Evolutionary conservation across 2,888 invertebrate species (phyloP), one percentile per base, ranked within the genome.

Genomic region (Drosophila paranaensis): DNA sequence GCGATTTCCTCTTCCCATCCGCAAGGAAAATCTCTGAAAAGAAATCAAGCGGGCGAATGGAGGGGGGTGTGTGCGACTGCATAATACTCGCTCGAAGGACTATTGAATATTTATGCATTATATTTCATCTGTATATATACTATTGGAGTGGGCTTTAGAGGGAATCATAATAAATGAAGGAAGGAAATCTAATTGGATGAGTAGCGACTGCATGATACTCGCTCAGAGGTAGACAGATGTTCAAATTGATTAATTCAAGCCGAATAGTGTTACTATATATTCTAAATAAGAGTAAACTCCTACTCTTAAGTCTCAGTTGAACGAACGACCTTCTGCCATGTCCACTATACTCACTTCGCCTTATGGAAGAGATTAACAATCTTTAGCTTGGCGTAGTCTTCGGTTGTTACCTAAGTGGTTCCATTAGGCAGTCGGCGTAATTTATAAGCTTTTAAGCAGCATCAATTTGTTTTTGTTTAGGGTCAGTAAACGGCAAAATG

Each of bases 401-500:
- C 20, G 39, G 6, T 40, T 14, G 13, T 20, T 43, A 43, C 16
- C 46, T 63, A 46, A 25, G 35, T 45, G 66, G 25, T 40, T 64
- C 54, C 71, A 54, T 71, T 57, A 46, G 66, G 30, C 37, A 35
- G 37, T 65, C 9, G 25, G 30, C 45, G 45, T 20, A 51, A 56
- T 60, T 77, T 55, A 60, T 54, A 70, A 55, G 64, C 76, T 75
- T 65, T 76, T 54, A 69, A 46, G n/a, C 53, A 27, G 33, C 42
- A 46, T 63, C 35, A 60, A 60, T 62, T 71, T 54, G 57, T 35
- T 42, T 39, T 25, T n/a, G 42, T 46, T 42, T 53, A 13, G 42
- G 73, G 56, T 69, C 69, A 72, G 37, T 45, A n/a, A 72, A 60
- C 58, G 27, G 48, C 8, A 25, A 46, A 35, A 45, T 30, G 25